Conservation (phyloP, 2,797 vertebrate genomes). For the Cygnus olor region DNA sequence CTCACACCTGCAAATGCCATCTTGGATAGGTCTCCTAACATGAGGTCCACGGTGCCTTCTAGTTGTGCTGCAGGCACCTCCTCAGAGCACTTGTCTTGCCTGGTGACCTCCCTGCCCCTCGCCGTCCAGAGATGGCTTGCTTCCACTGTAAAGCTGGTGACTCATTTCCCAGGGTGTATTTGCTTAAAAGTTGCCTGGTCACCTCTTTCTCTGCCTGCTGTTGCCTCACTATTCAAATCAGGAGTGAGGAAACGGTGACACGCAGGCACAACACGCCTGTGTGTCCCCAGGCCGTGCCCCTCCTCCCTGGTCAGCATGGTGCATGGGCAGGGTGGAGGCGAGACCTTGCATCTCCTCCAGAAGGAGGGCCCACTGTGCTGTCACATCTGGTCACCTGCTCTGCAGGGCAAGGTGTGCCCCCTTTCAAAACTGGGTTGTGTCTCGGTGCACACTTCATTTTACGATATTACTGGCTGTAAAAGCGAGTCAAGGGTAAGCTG, state of each 20-base stretch:
- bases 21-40: background rate
- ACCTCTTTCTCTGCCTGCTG: background rate
- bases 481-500: background rate
- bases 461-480: background rate
- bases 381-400: background rate
- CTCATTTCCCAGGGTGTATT: conserved; percentile 1
- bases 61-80: background rate
- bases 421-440: background rate
- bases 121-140: background rate
- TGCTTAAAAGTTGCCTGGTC: background rate
- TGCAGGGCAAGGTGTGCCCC: background rate
- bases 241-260: background rate
- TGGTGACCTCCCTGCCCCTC: background rate
- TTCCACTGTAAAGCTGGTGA: background rate
- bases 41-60: background rate
- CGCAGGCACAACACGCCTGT: fast-evolving
- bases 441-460: background rate
- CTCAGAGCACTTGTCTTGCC: fast-evolving
- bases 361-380: background rate
- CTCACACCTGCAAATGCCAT: background rate
- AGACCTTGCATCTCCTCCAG: background rate
- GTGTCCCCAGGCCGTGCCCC: background rate
- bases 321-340: background rate
- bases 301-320: background rate
- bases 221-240: background rate